phyloP scores from a whole-genome alignment of 2,888 invertebrate genomes.

The Plutella xylostella region DNA sequence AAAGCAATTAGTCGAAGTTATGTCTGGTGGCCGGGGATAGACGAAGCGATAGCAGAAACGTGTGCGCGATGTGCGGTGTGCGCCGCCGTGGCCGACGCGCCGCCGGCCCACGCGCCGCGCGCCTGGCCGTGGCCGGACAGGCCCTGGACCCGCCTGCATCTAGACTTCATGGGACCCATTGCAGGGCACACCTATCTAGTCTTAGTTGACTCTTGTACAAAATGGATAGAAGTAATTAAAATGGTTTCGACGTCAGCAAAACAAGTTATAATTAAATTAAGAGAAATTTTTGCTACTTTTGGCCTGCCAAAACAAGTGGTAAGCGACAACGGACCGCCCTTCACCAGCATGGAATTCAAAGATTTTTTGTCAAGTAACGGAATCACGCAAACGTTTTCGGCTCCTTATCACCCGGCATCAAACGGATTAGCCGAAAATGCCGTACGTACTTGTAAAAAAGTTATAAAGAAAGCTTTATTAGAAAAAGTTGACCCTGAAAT shows the following conservation, averaged over 20 bases:
- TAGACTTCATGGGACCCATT: too few species aligned
- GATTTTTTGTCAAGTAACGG: slow-evolving; percentile 1
- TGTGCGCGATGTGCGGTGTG: too few species aligned
- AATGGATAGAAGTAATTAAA: neutral
- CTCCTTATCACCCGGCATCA: slow-evolving; percentile 11
- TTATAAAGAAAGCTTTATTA: neutral
- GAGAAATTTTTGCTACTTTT: too few species aligned
- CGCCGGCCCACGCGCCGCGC: too few species aligned
- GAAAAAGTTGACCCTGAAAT: neutral
- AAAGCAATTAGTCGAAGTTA: too few species aligned
- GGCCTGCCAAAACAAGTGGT: neutral
- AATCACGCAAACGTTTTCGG: slow-evolving; percentile 6
- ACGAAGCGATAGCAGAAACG: too few species aligned
- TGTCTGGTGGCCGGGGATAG: too few species aligned
- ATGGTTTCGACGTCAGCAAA: neutral
- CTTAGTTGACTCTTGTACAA: neutral
- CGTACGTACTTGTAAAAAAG: neutral
- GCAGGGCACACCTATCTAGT: too few species aligned
- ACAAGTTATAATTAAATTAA: too few species aligned
- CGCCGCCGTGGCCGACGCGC: too few species aligned
- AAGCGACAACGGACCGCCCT: slow-evolving; percentile 6
- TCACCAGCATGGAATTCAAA: slow-evolving; percentile 5
- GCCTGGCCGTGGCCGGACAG: too few species aligned
- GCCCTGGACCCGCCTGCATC: too few species aligned
- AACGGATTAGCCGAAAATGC: slow-evolving; percentile 10